Conservation (phyloP, 2,888 invertebrate species). For the Labia minor region DNA sequence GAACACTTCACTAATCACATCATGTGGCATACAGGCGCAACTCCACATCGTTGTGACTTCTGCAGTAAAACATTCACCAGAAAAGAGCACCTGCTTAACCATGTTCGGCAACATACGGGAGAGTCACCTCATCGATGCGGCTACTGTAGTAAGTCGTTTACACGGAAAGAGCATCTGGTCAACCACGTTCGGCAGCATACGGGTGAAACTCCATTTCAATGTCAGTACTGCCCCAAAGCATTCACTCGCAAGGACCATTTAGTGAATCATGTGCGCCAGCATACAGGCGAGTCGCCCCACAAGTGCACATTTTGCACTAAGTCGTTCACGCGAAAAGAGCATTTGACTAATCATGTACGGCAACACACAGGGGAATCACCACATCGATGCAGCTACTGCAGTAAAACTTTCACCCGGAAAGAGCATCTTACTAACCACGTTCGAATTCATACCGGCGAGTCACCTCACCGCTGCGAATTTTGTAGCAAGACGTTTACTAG, state of each 20-base stretch:
- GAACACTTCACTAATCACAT: conserved; percentile 86
- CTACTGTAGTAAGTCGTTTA: conserved; percentile 32
- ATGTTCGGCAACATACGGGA: conserved; percentile 61
- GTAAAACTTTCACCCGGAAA: conserved; percentile 74
- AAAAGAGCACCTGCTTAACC: conserved; percentile 64
- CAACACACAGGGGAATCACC: conserved; percentile 83
- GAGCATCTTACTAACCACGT: conserved; percentile 80
- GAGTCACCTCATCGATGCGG: conserved; percentile 29
- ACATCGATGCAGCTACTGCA: conserved; percentile 73
- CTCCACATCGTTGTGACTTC: conserved; percentile 66
- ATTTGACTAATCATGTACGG: conserved; percentile 72
- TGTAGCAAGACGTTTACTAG: conserved; percentile 59
- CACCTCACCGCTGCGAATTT: conserved; percentile 58
- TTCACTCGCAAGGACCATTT: conserved; percentile 79
- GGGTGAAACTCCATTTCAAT: conserved; percentile 68
- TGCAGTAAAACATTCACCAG: conserved; percentile 69
- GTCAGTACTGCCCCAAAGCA: conserved; percentile 76
- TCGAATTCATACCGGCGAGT: conserved; percentile 48
- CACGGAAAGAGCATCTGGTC: conserved; percentile 31
- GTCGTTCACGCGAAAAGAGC: conserved; percentile 43
- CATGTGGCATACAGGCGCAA: conserved; percentile 78
- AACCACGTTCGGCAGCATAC: conserved; percentile 33
- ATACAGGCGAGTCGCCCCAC: conserved; percentile 72
- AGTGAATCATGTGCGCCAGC: conserved; percentile 73
- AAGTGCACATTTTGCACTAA: conserved; percentile 74